Evolutionary conservation across 2,113 vertebrate species (phyloP), one percentile per base, ranked within the genome.

Genomic region (Danionella cerebrum): DNA sequence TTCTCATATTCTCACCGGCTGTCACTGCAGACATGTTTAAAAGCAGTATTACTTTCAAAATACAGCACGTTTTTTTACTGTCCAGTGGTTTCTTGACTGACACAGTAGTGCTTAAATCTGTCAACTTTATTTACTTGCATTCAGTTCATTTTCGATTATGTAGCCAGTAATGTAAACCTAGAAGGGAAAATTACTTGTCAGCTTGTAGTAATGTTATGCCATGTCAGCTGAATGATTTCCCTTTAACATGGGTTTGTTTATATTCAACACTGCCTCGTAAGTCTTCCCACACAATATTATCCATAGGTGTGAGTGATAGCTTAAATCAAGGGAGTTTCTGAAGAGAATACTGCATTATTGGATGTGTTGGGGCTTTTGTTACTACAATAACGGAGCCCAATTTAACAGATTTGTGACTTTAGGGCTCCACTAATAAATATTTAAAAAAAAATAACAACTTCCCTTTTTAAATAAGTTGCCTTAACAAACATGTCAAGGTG

Each of bases 1-100:
- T 68, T 21, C 42, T 68, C 21, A 33, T 52, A 52, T 27, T 25
- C 42, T 50, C 52, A 27, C 25, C 16, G 62, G 24, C 62, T 72
- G 42, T 62, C 31, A 44, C 13, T 3, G 41, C 21, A n/a, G 24
- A 50, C 69, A 31, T 48, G 33, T 19, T 67, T 50, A 53, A 45
- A 42, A 16, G 36, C 55, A 29, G 29, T 47, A n/a, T 51, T 33
- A 51, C 47, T 48, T 64, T 42, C 10, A 41, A 59, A 67, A 47
- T 14, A 12, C 16, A 11, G 33, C 33, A 5, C n/a, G 24, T 58
- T 64, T 50, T 22, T 66, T 19, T 33, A 1, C 3, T 3, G 24
- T 45, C 29, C 33, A 39, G 41, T 33, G 31, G 39, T 48, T 55
- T 35, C 24, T 21, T 59, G 65, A 65, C 36, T 52, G 58, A 69